Evolutionary conservation across 2,888 invertebrate species (phyloP), one percentile per base, ranked within the genome.

Genomic region (Chrysina gloriosa): DNA sequence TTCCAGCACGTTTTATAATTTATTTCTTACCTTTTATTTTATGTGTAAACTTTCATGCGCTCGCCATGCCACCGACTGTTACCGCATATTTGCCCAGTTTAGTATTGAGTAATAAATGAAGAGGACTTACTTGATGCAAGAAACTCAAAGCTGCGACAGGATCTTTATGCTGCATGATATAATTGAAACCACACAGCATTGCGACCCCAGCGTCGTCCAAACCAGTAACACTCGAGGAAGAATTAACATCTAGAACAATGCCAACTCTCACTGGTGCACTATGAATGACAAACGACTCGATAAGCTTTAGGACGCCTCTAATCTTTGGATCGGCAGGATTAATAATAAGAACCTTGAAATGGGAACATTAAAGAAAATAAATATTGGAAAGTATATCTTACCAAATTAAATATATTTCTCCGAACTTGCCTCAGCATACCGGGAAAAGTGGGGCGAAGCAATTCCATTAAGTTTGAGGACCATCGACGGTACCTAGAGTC

Each of bases 381-480:
- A n/a, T 16, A 25, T 39, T 16, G 9, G 3, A 21, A 25, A 14
- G 58, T 23, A 29, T 39, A 6, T 82, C 86, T 84, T 80, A 91
- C 93, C 80, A 94, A 87, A 83, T 94, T 94, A 76, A 93, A 94
- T 21, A 97, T 87, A 84, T 96, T 96, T 75, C 93, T 89, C 68
- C 93, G 87, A 75, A 95, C 87, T 79, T 94, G 94, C 71, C 98
- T 86, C 69, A 99, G 85, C 97, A 98, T 98, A 65, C 98, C 98
- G 0, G 98, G 98, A 80, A 97, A 99, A 0, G 97, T 96, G n/a
- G 98, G 98, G 69, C 97, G 87, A 71, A 99, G 85, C 70, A 99
- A 85, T 77, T 98, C 96, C 85, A 93, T 93, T 63, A 95, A 89
- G 34, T 93, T 94, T 0, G 90, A 86, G 0, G 96, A 93, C 98